Evolutionary conservation across 2,888 invertebrate species (phyloP).

Genomic region (Ochropacha duplaris): DNA sequence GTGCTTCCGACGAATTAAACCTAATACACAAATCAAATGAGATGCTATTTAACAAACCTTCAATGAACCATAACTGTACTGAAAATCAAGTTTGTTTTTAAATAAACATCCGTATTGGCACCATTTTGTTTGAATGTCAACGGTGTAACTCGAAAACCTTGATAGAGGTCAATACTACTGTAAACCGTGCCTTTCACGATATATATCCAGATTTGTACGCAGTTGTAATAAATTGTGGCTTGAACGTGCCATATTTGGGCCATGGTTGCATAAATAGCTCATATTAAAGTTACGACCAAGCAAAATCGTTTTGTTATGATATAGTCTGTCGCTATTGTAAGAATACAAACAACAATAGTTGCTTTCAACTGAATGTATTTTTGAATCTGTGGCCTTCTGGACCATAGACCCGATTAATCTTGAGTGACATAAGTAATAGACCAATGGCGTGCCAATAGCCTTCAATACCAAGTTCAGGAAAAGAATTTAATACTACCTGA

Average conservation of each 20-base stretch:
- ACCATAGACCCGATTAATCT: neutral
- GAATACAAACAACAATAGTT: neutral
- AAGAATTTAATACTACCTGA: too few species aligned
- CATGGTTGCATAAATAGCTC: neutral
- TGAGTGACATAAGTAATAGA: neutral
- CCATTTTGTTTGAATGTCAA: conserved; percentile 55
- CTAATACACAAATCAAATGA: neutral
- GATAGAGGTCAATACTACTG: conserved; percentile 53
- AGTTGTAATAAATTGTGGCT: neutral
- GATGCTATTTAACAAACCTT: neutral
- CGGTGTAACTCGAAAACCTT: conserved; percentile 52
- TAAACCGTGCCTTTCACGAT: conserved; percentile 41
- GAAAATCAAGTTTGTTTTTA: conserved; percentile 18
- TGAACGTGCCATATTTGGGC: neutral
- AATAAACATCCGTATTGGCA: conserved; percentile 50
- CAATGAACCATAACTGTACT: conserved; percentile 20
- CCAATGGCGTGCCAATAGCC: too few species aligned
- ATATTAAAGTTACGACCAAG: neutral
- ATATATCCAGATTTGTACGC: conserved; percentile 26
- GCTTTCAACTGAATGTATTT: neutral
- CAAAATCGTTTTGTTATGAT: neutral
- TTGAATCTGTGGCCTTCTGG: neutral
- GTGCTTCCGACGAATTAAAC: too few species aligned
- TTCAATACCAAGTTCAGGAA: too few species aligned
- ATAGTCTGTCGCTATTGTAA: neutral